These are phyloP conservation scores for Poecilia latipinna DNA, from an alignment of 2,113 vertebrate genomes.

Conservation along the genomic window DNA sequence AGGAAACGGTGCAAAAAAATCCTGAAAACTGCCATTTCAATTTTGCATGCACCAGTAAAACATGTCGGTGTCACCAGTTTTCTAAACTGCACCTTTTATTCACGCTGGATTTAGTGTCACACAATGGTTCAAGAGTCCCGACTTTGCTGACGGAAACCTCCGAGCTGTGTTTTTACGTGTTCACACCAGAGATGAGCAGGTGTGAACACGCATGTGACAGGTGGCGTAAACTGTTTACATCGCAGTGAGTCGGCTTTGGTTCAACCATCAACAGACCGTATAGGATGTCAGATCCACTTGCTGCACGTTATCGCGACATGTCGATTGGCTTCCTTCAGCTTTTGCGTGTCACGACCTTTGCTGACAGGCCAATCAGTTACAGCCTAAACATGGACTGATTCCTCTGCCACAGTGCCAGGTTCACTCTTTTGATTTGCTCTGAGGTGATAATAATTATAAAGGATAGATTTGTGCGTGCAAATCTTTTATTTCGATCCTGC, in stretches of 20 bases:
- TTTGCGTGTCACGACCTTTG: slow-evolving; percentile 61
- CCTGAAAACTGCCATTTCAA: neutral
- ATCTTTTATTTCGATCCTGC: neutral
- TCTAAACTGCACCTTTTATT: slow-evolving; percentile 54
- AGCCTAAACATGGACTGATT: slow-evolving; percentile 44
- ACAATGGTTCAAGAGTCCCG: slow-evolving; percentile 56
- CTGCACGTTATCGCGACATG: slow-evolving; percentile 38
- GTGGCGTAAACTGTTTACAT: slow-evolving; percentile 59
- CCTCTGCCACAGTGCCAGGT: slow-evolving; percentile 23
- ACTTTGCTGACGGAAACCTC: slow-evolving; percentile 34
- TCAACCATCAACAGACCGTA: slow-evolving; percentile 30
- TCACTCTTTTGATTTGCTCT: slow-evolving; percentile 38
- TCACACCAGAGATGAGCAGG: slow-evolving; percentile 15
- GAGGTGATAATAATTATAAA: slow-evolving; percentile 8
- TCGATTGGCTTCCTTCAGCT: slow-evolving; percentile 47
- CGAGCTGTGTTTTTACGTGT: slow-evolving; percentile 16
- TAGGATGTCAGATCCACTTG: slow-evolving; percentile 60
- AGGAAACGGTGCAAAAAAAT: too few species aligned
- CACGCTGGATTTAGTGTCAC: slow-evolving; percentile 52
- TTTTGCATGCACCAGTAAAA: slow-evolving; percentile 7
- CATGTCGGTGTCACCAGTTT: slow-evolving; percentile 21
- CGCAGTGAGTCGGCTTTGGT: slow-evolving; percentile 49
- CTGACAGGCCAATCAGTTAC: slow-evolving; percentile 64
- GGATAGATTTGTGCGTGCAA: slow-evolving; percentile 7
- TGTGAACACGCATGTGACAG: slow-evolving; percentile 31